Conservation (phyloP, 2,888 invertebrate species). For the Salticus scenicus region DNA sequence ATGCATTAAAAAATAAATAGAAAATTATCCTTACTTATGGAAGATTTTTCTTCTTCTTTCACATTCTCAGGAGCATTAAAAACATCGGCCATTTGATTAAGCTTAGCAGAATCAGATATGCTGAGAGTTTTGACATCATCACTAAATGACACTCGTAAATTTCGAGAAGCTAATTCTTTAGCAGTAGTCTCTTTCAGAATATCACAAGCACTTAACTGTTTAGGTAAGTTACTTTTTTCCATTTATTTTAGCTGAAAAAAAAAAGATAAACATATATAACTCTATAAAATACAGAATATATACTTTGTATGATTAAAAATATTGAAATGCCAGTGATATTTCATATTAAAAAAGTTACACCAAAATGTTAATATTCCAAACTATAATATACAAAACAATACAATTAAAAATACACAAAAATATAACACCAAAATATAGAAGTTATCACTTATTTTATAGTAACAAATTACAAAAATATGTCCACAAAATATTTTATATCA, state of each 20-base stretch:
- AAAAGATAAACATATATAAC: no score
- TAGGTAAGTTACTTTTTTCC: constrained; percentile 2
- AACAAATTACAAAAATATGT: no score
- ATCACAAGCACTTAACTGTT: constrained; percentile 8
- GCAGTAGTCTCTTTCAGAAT: constrained; percentile 1
- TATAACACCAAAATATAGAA: no score
- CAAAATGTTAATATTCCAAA: no score
- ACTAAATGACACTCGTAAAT: not conserved
- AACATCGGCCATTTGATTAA: not conserved
- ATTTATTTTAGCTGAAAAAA: not conserved
- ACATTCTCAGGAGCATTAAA: not conserved
- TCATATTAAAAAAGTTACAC: no score
- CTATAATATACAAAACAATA: no score
- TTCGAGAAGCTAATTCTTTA: constrained; percentile 5
- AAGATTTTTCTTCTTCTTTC: not conserved
- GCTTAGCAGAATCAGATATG: not conserved
- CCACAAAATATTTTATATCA: no score
- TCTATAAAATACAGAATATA: no score
- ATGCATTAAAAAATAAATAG: not conserved
- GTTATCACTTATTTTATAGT: no score
- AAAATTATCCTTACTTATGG: not conserved
- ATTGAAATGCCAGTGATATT: no score
- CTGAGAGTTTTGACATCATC: not conserved
- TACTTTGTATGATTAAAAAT: no score
- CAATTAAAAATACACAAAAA: no score